Evolutionary conservation across 2,888 invertebrate species (phyloP).

Genomic region (Endotricha flammealis): DNA sequence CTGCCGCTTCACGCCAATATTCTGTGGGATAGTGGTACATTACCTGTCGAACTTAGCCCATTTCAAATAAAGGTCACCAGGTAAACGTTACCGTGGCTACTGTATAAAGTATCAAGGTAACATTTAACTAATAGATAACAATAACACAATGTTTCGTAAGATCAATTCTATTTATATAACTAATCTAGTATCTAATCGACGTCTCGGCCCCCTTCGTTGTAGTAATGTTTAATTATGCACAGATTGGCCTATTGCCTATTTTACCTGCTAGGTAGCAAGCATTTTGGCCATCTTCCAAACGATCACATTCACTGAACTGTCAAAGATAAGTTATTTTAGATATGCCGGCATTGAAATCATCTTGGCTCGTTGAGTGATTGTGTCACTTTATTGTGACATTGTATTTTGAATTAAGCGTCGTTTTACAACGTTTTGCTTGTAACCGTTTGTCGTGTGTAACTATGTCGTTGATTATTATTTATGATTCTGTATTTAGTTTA

Average conservation of each 20-base stretch:
- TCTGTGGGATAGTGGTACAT: too few species aligned
- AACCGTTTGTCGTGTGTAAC: constrained; percentile 22
- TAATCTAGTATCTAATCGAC: constrained; percentile 43
- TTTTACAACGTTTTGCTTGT: constrained; percentile 17
- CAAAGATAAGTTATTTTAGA: constrained; percentile 77
- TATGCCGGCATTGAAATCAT: constrained; percentile 67
- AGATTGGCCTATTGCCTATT: constrained; percentile 70
- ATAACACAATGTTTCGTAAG: constrained; percentile 8
- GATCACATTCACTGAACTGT: constrained; percentile 74
- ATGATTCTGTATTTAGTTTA: background rate
- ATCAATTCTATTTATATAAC: constrained; percentile 35
- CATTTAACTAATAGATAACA: constrained; percentile 3
- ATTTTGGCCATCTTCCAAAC: constrained; percentile 58
- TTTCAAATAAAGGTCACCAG: too few species aligned
- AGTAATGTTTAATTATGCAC: constrained; percentile 71
- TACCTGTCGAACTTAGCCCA: too few species aligned
- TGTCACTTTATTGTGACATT: constrained; percentile 44
- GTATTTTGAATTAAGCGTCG: constrained; percentile 33
- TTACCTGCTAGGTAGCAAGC: constrained; percentile 70
- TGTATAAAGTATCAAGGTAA: background rate
- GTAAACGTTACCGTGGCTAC: too few species aligned
- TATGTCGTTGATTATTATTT: constrained; percentile 18
- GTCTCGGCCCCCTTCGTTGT: constrained; percentile 59
- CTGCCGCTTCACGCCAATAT: too few species aligned
- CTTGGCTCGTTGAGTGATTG: constrained; percentile 36